Conservation (phyloP, 2,113 vertebrate genomes). For the Loxodonta africana region DNA sequence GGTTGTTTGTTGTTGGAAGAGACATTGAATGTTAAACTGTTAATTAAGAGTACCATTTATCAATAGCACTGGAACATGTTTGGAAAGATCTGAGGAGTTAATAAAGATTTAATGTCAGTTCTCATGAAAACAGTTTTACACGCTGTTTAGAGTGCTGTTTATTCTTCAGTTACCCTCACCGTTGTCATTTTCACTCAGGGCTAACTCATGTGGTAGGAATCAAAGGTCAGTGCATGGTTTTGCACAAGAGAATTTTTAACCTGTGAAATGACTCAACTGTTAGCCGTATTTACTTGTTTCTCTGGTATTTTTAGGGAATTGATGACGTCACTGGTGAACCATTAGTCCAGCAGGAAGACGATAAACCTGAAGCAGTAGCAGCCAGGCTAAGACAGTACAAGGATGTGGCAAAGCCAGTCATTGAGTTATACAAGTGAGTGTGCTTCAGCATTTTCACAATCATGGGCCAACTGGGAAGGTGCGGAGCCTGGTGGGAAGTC, state of each 20-base stretch:
- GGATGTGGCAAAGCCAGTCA: constrained; percentile 96
- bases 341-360: constrained; percentile 94
- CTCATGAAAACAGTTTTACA: not conserved
- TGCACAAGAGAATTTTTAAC: not conserved
- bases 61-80: not conserved
- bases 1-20: not conserved
- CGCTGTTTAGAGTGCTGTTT: not conserved
- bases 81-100: not conserved
- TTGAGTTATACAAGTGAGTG: constrained; percentile 96
- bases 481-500: not conserved
- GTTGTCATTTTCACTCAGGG: not conserved
- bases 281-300: not conserved
- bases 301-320: constrained; percentile 89
- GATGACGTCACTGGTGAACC: constrained; percentile 96
- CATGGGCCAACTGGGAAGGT: accelerated
- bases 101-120: not conserved
- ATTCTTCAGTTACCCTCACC: not conserved
- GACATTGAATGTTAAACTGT: not conserved
- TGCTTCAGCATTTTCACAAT: accelerated
- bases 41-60: not conserved
- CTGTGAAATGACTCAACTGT: not conserved
- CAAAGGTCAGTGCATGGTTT: not conserved
- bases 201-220: not conserved
- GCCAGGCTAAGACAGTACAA: constrained; percentile 96
- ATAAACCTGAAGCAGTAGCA: constrained; percentile 94